Percentiles rank a stretch among this genome's conserved stretches.
Conservation (phyloP, 2,888 invertebrate species). For the Andrena hattorfiana region DNA sequence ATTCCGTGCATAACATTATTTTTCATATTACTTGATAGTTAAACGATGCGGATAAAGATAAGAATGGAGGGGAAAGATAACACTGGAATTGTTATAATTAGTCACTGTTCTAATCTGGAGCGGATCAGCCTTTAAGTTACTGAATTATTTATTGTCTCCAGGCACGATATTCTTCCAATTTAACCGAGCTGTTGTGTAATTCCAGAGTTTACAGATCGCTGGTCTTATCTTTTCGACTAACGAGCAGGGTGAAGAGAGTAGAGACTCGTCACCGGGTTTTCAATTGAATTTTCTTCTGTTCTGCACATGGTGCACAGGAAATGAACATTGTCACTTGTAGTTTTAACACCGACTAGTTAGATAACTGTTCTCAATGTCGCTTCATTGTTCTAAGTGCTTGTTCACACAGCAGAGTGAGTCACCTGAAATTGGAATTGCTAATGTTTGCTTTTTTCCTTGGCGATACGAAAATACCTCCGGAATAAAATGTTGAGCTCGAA, state of each 20-base stretch:
- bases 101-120: no score
- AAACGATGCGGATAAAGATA: no score
- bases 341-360: conserved; percentile 3
- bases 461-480: neutral
- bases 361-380: conserved; percentile 10
- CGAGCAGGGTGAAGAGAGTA: neutral
- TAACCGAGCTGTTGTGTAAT: neutral
- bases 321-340: neutral
- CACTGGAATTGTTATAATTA: no score
- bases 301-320: neutral
- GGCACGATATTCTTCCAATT: neutral
- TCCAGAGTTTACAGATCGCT: neutral
- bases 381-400: neutral
- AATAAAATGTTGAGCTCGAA: no score
- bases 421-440: neutral
- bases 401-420: neutral
- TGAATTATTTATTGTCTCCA: neutral
- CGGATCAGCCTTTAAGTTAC: neutral
- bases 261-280: neutral
- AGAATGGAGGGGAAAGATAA: no score
- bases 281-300: neutral
- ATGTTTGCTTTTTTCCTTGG: neutral
- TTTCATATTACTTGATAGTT: no score
- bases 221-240: neutral
- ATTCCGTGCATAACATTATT: no score